Base-by-base conservation (phyloP, 2,888 invertebrate species). In the Aleiodes alternator region DNA sequence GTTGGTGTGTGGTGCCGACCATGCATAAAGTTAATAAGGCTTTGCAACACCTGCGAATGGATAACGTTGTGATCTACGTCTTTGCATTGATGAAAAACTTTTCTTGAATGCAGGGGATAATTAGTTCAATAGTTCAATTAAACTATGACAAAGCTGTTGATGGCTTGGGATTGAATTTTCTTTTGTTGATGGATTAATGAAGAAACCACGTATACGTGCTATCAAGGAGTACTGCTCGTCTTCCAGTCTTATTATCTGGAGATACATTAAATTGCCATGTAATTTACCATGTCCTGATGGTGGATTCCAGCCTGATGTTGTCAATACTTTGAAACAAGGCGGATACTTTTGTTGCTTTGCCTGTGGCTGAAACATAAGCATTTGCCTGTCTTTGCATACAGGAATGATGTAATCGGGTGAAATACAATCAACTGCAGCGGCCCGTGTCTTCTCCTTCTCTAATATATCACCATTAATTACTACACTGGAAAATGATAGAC, bases 221-320 rank as follows among this genome's bases (percentile, higher is more conserved):
- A 99, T 99, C 87, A 99, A 95, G 90, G 99, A 98, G 90, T 97
- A 98, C 86, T 96, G 96, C 88, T 98, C 97, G 81, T 98, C 98
- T 90, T 99, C 99, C 83, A 98, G 92, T 4, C 99, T 99, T 55
- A 98, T 94, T 29, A 98, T 96, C 89, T 97, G 96, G 81, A 99
- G 92, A 90, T 99, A 99, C 91, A 99, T 94, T 57, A 99, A 92
- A 90, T 99, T 99, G 11, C 99, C 98, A 88, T 98, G 98, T 90
- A 99, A 94, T 91, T 98, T 98, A 80, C 98, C 93, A 83, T 96
- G 95, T 4, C 99, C 98, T 3, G 98, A 98, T 14, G 99, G 99
- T 64, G 99, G 99, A 92, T 99, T 99, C 98, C 98, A 99, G 4
- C 98, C 98, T 16, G 98, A 98, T 68, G 98, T 97, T 6, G 98